Evolutionary conservation across 2,113 vertebrate species (phyloP).

Genomic region (Amphilophus citrinellus): DNA sequence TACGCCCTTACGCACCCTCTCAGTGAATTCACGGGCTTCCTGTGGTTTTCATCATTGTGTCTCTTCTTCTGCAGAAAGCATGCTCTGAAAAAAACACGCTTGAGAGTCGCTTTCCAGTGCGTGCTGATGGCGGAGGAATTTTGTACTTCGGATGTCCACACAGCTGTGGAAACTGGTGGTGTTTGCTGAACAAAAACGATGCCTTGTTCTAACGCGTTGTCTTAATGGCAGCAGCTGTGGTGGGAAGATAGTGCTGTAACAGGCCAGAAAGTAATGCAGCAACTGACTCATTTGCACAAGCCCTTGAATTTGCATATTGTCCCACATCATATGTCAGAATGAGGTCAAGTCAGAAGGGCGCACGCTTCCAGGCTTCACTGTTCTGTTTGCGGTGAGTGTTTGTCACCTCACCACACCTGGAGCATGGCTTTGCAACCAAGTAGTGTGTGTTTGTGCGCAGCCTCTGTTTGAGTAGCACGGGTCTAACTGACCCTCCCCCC

Average conservation of each 20-base stretch:
- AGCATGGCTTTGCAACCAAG: constrained; percentile 28
- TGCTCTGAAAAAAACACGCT: constrained; percentile 19
- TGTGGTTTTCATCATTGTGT: constrained; percentile 63
- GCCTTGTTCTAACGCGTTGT: constrained; percentile 12
- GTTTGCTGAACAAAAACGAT: constrained; percentile 42
- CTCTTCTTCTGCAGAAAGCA: constrained; percentile 45
- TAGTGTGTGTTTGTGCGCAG: constrained; percentile 30
- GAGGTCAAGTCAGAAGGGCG: constrained; percentile 44
- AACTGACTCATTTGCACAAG: constrained; percentile 16
- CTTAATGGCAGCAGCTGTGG: constrained; percentile 55
- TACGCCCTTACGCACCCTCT: constrained; percentile 7
- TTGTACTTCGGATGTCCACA: neutral
- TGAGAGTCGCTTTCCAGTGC: neutral
- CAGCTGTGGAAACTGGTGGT: constrained; percentile 37
- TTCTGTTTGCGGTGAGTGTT: neutral
- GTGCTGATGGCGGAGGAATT: constrained; percentile 18
- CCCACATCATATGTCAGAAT: constrained; percentile 36
- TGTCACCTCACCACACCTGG: constrained; percentile 39
- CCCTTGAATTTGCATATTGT: constrained; percentile 49
- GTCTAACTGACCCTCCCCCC: constrained; percentile 32
- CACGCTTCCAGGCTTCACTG: neutral
- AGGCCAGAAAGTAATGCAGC: constrained; percentile 9
- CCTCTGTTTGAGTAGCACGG: constrained; percentile 9
- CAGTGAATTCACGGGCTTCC: constrained; percentile 54
- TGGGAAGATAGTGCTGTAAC: constrained; percentile 21